Base-by-base conservation (phyloP, 2,113 vertebrate genomes). In the Notothenia coriiceps region DNA sequence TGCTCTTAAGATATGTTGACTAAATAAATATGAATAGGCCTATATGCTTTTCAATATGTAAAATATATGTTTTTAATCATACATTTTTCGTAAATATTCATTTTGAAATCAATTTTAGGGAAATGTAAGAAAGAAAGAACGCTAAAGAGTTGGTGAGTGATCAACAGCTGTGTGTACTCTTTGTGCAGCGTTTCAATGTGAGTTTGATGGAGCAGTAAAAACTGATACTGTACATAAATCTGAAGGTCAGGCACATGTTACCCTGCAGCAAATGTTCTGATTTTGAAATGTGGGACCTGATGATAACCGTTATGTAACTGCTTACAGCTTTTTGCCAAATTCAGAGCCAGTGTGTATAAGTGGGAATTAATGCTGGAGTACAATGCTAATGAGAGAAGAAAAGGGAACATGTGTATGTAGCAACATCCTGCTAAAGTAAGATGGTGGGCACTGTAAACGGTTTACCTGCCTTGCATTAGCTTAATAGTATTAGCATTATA, bases 201-300 rank as follows among this genome's bases (percentile, higher is more conserved):
- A n/a, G 18, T 69, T 76, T 56, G 47, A 72, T 62, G 68, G 35
- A 82, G 77, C 64, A 43, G 44, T 18, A 64, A 70, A 77, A 78
- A 67, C 68, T 40, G 35, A 40, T 40, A 40, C 6, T 40, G 35
- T 40, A 70, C 66, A 89, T 72, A 82, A 59, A 82, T 70, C 59
- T 86, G 70, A 92, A 91, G 80, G 89, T 85, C 71, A 83, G 80
- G 84, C 20, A 4, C 69, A 68, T 73, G 67, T 82, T 77, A 50
- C 60, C 68, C 71, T 46, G 57, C 56, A 79, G 85, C 77, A 57
- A 57, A 69, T 77, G 70, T 83, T 67, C 59, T 70, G 60, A 83
- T 80, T 55, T 66, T 40, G 76, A 89, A 85, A 78, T 78, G 75
- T 81, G 67, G 68, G 75, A 77, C 88, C 83, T 80, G 61, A 87